Evolutionary conservation across 2,113 vertebrate species (phyloP), one percentile per base, ranked within the genome.

Genomic region (Hippotragus niger): DNA sequence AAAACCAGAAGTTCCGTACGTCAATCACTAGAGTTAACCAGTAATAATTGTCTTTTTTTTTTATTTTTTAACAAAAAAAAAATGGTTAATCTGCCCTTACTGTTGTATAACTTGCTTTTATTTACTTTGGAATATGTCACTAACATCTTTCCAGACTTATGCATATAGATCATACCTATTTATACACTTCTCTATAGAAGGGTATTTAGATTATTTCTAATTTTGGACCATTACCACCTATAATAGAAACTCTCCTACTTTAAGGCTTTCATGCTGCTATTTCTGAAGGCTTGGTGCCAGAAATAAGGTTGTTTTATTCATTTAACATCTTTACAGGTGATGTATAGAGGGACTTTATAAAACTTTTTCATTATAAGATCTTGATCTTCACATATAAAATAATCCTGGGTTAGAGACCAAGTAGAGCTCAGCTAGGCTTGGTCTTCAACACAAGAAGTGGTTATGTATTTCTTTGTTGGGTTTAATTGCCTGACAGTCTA

Each of bases 21-120:
- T 82, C 31, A 86, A 57, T 9, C 21, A 45, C 14, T 50, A 91
- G 14, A 80, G 19, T 90, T 97, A 94, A 71, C 29, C 9, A 57
- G 17, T 62, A 60, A 52, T 78, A 78, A n/a, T 31, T 84, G 4
- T 25, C 67, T 89, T 96, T 94, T 40, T 57, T 57, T 58, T 92
- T 27, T 15, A 33, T 64, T 92, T 95, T 78, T 90, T 67, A 96
- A 52, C 40, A 91, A 96, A 92, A 95, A 67, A 95, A 67, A 23
- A 50, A 7, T 2, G 31, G 50, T 40, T 62, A 45, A 87, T 91
- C 11, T 78, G 36, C 19, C 90, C 10, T 52, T 93, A 50, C 52
- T n/a, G 4, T 86, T 96, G 31, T 43, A 29, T 33, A 88, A 55
- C 16, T 97, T 95, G 25, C 23, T 97, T 97, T 95, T 53, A 86